Evolutionary conservation across 2,888 invertebrate genomes (phyloP).

Genomic region (Rotaria magnacalcarata): DNA sequence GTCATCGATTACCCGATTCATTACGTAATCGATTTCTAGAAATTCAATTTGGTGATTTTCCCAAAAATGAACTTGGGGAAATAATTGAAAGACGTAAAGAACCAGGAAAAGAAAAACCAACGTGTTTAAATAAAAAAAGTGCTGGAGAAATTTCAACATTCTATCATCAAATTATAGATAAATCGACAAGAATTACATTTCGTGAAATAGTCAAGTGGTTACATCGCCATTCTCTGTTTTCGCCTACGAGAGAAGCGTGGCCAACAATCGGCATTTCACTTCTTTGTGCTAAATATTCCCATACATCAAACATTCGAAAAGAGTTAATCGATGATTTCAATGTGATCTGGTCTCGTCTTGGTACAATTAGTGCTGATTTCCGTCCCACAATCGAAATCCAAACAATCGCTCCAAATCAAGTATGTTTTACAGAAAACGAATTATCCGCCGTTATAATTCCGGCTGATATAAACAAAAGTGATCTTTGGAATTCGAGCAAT

Average conservation of each 20-base stretch:
- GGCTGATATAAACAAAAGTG: too few relatives aligned
- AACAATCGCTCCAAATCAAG: background rate
- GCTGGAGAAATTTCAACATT: background rate
- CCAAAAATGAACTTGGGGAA: background rate
- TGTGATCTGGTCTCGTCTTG: background rate
- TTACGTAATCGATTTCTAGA: conserved; percentile 1
- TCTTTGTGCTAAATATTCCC: background rate
- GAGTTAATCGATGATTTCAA: background rate
- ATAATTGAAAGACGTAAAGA: background rate
- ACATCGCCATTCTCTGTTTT: background rate
- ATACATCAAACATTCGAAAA: background rate
- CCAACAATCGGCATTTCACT: background rate
- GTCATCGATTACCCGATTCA: background rate
- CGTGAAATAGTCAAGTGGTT: conserved; percentile 20
- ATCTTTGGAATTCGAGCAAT: background rate
- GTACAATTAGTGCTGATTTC: background rate
- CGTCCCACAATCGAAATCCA: background rate
- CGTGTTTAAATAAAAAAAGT: background rate
- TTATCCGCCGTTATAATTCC: background rate
- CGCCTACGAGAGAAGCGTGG: background rate
- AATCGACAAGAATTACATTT: background rate
- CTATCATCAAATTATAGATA: background rate
- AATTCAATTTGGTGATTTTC: background rate
- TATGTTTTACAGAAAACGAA: background rate
- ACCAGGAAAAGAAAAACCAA: background rate